Base-by-base conservation (phyloP, 1,140 invertebrate species). In the Meloidogyne exigua region DNA sequence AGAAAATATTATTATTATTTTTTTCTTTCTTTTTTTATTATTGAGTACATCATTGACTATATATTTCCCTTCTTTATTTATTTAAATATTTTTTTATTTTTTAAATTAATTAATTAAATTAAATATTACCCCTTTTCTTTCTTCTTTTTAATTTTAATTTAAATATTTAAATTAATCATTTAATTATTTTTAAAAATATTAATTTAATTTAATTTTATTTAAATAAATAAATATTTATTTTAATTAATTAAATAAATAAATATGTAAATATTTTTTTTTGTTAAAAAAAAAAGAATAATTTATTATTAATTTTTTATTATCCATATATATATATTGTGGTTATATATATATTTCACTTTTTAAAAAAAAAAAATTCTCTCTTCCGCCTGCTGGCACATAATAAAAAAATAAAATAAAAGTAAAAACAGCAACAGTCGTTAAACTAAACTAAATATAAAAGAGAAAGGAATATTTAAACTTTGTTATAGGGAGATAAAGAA, bases 401-500 rank as follows among this genome's bases (percentile, higher is more conserved):
- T n/a, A 57, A n/a, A 57, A 57, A 7, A 39, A 9, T 9, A 39
- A 39, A 9, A 39, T 9, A 10, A 49, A 49, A 49, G 15, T 49
- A 57, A 57, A 57, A 57, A 57, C 49, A 57, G 49, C 49, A 57
- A 57, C 49, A 57, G 49, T 57, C 49, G 49, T 57, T n/a, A 57
- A n/a, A n/a, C 44, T 49, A 49, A 49, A 49, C 18, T 4, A 2
- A 49, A 15, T n/a, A n/a, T n/a, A n/a, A n/a, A n/a, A 49, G 44
- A 15, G 18, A 15, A 2, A 15, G 12, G 11, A 2, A 49, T 3
- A 49, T 15, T n/a, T 18, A 57, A 57, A 57, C 49, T 57, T 57
- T 57, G 18, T 57, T 57, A n/a, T n/a, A 12, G 49, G 13, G 13
- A 57, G 13, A 67, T 0, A 67, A 32, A 67, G 36, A 25, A 28